A percentile compares a stretch with the other conserved stretches of the same genome.
These are phyloP conservation scores for Alfaro cultratus DNA, from an alignment of 2,797 vertebrate species.

Conservation along the genomic window DNA sequence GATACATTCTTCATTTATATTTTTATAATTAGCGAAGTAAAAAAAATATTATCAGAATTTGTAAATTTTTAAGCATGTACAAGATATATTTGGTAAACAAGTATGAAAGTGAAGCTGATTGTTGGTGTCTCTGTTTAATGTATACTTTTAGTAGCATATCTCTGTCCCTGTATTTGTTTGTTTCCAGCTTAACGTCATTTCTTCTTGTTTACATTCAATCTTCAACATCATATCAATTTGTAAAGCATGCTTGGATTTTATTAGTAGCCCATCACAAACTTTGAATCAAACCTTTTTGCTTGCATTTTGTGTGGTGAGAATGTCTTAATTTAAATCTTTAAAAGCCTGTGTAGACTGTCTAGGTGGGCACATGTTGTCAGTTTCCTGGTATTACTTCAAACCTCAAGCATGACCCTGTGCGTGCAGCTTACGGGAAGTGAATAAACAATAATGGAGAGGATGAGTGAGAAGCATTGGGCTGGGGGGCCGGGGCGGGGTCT, in stretches of 20 bases:
- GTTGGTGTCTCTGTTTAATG: not conserved
- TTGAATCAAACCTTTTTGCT: not conserved
- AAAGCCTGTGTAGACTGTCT: slow-evolving; percentile 6
- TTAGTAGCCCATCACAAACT: not conserved
- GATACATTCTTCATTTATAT: not conserved
- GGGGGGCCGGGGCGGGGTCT: slow-evolving; percentile 8
- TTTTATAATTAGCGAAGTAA: not conserved
- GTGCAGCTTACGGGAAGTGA: slow-evolving; percentile 74
- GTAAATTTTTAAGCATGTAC: not conserved
- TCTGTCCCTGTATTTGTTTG: not conserved
- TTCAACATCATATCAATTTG: too few relatives aligned
- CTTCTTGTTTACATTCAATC: not conserved
- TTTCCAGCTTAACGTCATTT: not conserved
- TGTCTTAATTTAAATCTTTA: slow-evolving; percentile 4
- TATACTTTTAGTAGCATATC: not conserved
- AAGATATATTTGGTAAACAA: not conserved
- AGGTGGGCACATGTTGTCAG: slow-evolving; percentile 42
- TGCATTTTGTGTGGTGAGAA: not conserved
- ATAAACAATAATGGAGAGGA: slow-evolving; percentile 53
- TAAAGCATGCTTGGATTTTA: not conserved
- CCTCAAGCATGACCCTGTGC: slow-evolving; percentile 52
- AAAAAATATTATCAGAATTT: not conserved
- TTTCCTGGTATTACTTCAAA: slow-evolving; percentile 64
- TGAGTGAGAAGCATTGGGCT: slow-evolving; percentile 35
- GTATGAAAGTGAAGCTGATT: not conserved